Evolutionary conservation across 2,797 vertebrate species (phyloP), one percentile per base, ranked within the genome.

Genomic region (Mormyrus proboscirostris): DNA sequence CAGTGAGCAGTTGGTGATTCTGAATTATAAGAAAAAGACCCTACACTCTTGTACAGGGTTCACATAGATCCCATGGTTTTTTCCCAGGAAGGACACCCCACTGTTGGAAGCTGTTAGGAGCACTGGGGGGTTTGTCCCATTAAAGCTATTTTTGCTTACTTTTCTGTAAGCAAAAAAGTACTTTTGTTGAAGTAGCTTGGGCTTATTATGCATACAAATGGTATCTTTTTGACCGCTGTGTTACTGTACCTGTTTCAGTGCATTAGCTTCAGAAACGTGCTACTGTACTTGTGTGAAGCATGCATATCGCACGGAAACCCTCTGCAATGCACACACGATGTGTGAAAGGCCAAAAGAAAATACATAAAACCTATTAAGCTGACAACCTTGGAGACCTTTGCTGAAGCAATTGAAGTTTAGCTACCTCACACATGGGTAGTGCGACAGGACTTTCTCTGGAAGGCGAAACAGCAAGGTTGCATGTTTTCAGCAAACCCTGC

Each of bases 161-260:
- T 73, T 73, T 73, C 65, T 73, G 65, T 38, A 73, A 73, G 65
- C 65, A 73, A 79, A 79, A 79, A 44, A 79, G 41, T 79, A 79
- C 73, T 79, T 79, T 47, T 79, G 73, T 44, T 79, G 16, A 44
- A 44, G 73, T 79, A 79, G 16, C 73, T 79, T 19, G 7, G 38
- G 73, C 19, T 79, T 79, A 79, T 44, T 79, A 79, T 44, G 5
- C 73, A 79, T 41, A 41, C 73, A 79, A n/a, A 44, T 79, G 73
- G 0, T 19, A 79, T 41, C 73, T 38, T 79, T 41, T 79, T 79
- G 73, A 79, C 41, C 38, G 41, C 73, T 19, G 2, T 79, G 73
- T 79, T 44, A 79, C 38, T 79, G 73, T 79, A 44, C 33, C 73
- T 47, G 14, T n/a, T 79, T 79, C 73, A n/a, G 19, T 38, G 33